These are phyloP conservation scores for Rallus crepitans DNA, from an alignment of 2,797 vertebrate genomes.

Conservation along the genomic window DNA sequence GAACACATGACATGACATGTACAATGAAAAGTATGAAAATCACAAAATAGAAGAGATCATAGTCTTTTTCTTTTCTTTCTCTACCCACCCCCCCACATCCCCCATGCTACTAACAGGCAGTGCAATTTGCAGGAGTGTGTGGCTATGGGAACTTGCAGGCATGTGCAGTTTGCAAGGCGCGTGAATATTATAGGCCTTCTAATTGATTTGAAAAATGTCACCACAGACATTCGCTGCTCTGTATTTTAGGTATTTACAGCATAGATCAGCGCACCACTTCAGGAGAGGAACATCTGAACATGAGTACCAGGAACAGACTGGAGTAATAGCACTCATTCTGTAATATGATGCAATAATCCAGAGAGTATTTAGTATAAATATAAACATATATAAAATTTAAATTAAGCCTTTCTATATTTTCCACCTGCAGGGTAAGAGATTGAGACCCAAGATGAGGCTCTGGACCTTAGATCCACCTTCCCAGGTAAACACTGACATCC, in stretches of 20 bases:
- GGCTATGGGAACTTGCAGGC: rapidly evolving
- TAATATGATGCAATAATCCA: neutral
- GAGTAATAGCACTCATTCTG: neutral
- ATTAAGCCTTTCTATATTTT: neutral
- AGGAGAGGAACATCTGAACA: neutral
- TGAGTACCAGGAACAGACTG: neutral
- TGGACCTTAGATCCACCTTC: neutral
- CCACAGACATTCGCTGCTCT: neutral
- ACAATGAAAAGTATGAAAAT: neutral
- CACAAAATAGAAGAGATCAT: neutral
- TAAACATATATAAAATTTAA: neutral
- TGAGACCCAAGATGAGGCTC: neutral
- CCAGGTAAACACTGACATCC: neutral
- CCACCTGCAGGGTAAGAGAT: neutral
- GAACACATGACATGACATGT: neutral
- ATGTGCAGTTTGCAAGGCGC: neutral
- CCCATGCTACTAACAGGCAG: neutral
- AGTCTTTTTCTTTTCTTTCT: neutral
- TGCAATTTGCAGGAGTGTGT: neutral
- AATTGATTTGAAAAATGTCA: neutral
- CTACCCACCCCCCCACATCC: neutral
- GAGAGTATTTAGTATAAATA: neutral
- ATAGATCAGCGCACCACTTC: neutral
- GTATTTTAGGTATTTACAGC: neutral
- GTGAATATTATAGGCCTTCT: neutral